Evolutionary conservation across 2,888 invertebrate species (phyloP), one percentile per base, ranked within the genome.

Genomic region (Scelioninae gen. 1): DNA sequence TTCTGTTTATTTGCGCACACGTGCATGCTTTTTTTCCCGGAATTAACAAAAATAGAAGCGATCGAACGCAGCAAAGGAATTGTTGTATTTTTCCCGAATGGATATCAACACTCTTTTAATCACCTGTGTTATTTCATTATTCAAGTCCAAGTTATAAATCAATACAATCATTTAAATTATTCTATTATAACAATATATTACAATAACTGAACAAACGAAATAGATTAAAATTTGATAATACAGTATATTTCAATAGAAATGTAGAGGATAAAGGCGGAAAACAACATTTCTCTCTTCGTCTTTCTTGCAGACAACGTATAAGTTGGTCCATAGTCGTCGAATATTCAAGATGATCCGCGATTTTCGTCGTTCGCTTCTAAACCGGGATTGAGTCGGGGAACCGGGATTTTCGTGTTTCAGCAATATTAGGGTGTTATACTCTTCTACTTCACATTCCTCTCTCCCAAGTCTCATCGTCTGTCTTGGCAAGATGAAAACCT

Each of bases 311-410:
- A 55, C 9, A 34, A 2, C 23, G 31, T 45, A 43, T 68, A 78
- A 63, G 74, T 75, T 65, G n/a, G 66, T 78, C 74, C 55, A 74
- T 78, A 69, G 58, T 84, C 68, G 82, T 79, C 82, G 84, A 84
- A 82, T 84, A 84, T 84, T 84, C 72, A 82, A 85, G 88, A 89
- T 89, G 62, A 89, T 89, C 87, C 86, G 75, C 86, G 87, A 88
- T 89, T 89, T 87, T 87, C 85, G 82, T 88, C 86, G 86, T 87
- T 83, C 87, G 86, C 66, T 83, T 85, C 85, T 88, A 90, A 90
- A 87, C 88, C 85, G 66, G 88, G 89, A 89, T 90, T 90, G 84
- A 84, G 78, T 75, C 55, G 66, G 75, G 84, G 75, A 81, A 69
- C 84, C 16, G 71, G 84, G 84, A 84, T 84, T 84, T 82, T 82